Percentiles rank a stretch among this genome's conserved stretches.
These are phyloP conservation scores for Anguilla megastoma DNA, from an alignment of 2,797 vertebrate genomes.

Conservation along the genomic window DNA sequence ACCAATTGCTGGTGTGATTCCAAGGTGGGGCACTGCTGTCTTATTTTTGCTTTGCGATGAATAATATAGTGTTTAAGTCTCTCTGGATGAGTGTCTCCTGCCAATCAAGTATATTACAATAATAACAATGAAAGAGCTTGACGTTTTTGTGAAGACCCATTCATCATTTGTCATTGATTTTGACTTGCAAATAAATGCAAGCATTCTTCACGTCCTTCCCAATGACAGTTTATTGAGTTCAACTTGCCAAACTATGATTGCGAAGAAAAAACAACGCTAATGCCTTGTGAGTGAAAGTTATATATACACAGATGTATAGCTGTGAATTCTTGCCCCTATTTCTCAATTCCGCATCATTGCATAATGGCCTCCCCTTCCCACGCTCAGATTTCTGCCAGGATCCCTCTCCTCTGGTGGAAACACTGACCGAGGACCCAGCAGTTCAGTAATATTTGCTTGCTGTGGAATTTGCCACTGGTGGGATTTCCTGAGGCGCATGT, in stretches of 20 bases:
- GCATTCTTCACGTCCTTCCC: background rate
- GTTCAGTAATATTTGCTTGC: background rate
- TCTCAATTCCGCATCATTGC: background rate
- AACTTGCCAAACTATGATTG: background rate
- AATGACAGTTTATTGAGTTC: background rate
- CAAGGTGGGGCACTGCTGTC: background rate
- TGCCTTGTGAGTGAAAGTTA: background rate
- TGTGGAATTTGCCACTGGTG: conserved; percentile 5
- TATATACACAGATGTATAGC: background rate
- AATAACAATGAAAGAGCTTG: background rate
- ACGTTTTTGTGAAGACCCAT: background rate
- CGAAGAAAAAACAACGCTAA: background rate
- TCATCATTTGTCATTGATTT: background rate
- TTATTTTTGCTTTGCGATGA: background rate
- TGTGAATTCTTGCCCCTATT: background rate
- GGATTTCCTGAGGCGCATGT: conserved; percentile 4
- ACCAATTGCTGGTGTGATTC: too few species aligned
- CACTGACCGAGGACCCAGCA: background rate
- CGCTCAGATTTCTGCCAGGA: background rate
- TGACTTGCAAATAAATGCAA: background rate
- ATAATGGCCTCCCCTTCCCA: background rate
- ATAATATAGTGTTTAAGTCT: background rate
- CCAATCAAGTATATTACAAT: background rate
- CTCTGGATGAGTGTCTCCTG: background rate
- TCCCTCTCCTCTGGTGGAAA: background rate